Evolutionary conservation across 2,888 invertebrate species (phyloP), one percentile per base, ranked within the genome.

Genomic region (Nephrotoma guestfalica): DNA sequence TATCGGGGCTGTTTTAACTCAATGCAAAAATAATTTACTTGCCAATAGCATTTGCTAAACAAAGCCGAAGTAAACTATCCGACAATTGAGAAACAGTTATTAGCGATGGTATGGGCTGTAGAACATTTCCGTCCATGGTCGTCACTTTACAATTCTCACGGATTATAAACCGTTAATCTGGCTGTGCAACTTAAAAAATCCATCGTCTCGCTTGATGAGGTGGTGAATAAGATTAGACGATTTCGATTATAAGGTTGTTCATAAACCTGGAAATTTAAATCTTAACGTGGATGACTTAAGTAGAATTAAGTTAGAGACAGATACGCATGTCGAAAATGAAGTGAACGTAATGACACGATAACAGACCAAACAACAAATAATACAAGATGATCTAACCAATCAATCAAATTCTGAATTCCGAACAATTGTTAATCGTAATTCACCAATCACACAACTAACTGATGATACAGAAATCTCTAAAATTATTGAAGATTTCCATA

Each of bases 91-190:
- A 30, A n/a, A 71, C 89, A 89, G 88, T 83, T 88, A 2, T 42
- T 88, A 13, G 89, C 89, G 0, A 88, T 30, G 30, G 30, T 30
- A 30, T 30, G 30, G 1, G 30, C n/a, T n/a, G n/a, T n/a, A n/a
- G n/a, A n/a, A n/a, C n/a, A n/a, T n/a, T n/a, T n/a, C n/a, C n/a
- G n/a, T n/a, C n/a, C n/a, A n/a, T n/a, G 89, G 89, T 2, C 86
- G 87, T 85, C 88, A 87, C 41, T 89, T 89, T 86, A 88, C 86
- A 71, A 87, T 90, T 2, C 87, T 89, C 6, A 90, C 89, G 0
- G 90, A 90, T 30, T 3, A 30, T 3, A 30, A 30, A 30, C 30
- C 1, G 30, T 30, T 30, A 30, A 30, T 30, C 30, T 30, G 30
- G 30, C 30, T 30, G 30, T 30, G 30, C 3, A 30, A 30, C 30